Evolutionary conservation across 2,888 invertebrate genomes (phyloP).

Genomic region (Gisinianus flammeolus): DNA sequence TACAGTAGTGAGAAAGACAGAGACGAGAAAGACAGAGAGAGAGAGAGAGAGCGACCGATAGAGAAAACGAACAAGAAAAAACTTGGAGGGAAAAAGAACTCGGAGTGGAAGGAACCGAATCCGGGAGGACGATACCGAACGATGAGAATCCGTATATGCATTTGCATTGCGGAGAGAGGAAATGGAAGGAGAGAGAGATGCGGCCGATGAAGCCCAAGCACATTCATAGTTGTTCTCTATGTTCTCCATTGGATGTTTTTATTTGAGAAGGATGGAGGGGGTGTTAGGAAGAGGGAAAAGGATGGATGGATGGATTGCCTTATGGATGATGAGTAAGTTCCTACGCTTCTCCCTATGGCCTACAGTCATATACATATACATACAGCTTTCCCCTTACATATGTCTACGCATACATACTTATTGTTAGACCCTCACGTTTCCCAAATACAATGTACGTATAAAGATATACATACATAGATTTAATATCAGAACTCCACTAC

Average conservation of each 20-base stretch:
- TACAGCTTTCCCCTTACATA: not conserved
- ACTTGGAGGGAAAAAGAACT: no score
- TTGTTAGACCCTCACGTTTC: not conserved
- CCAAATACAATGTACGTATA: not conserved
- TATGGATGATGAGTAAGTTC: conserved; percentile 37
- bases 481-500: not conserved
- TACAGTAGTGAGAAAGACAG: no score
- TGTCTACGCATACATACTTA: not conserved
- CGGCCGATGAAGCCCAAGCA: not conserved
- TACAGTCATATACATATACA: not conserved
- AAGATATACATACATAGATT: not conserved
- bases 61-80: no score
- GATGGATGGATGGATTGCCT: conserved; percentile 41
- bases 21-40: no score
- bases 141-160: not conserved
- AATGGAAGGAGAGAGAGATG: not conserved
- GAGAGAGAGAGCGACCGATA: no score
- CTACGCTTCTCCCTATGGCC: not conserved
- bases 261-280: conserved; percentile 42
- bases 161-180: conserved; percentile 9
- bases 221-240: conserved; percentile 26
- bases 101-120: not conserved
- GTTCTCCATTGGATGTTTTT: conserved; percentile 40
- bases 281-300: conserved; percentile 25
- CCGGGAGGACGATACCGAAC: not conserved